Evolutionary conservation across 2,113 vertebrate species (phyloP), one percentile per base, ranked within the genome.

Genomic region (Smithornis capensis): DNA sequence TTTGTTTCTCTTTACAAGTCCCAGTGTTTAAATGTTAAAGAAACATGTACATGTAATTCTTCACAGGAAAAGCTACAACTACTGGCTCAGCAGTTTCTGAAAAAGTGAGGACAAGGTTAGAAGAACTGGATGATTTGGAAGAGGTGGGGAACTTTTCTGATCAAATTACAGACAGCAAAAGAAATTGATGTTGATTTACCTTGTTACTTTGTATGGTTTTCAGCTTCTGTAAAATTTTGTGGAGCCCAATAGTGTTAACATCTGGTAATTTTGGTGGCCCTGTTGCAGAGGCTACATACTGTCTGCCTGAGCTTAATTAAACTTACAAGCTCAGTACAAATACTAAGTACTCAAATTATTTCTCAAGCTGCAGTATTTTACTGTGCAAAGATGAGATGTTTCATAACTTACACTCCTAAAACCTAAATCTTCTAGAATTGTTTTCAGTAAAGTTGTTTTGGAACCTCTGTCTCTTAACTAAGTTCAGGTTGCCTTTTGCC

Each of bases 111-210:
- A 99, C 98, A 38, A 98, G 99, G 25, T 97, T 99, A 92, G 99
- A 99, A 96, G 99, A 99, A 83, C 97, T 99, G 93, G 99, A 99
- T 85, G 99, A 99, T 96, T 97, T 99, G 63, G 99, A 99, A 97
- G 99, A 99, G 98, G 99, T 99, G 92, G 89, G 97, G 52, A 28
- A 28, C 24, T 29, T 33, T 35, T 75, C 45, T 50, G 38, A 21
- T 49, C 16, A 28, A 38, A 14, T 49, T 45, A 44, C 11, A 35
- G 55, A 37, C 47, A 88, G 24, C 57, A 16, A 70, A 87, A 84
- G 25, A 45, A 71, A 68, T 60, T 19, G 4, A 3, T 38, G 10
- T 13, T 59, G 19, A 42, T 90, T 59, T 57, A 29, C 33, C 3
- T 64, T 49, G 18, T 23, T 68, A 42, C 21, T 52, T 19, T 45